Evolutionary conservation across 2,113 vertebrate species (phyloP).

Genomic region (Myotis lucifugus): DNA sequence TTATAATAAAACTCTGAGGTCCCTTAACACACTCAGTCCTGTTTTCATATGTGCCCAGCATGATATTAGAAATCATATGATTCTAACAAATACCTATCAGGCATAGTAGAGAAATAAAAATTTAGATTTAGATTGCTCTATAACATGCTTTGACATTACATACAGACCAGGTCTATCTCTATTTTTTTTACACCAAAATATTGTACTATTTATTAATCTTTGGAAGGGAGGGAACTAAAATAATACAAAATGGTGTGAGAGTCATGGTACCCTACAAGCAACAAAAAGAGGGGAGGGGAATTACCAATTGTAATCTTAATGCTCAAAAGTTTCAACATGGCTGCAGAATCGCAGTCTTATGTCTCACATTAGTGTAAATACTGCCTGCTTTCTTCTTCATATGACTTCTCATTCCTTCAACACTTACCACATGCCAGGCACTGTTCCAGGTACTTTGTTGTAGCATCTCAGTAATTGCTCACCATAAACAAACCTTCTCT

Average conservation of each 20-base stretch:
- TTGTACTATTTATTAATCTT: conserved; percentile 37
- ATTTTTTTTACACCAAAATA: not conserved
- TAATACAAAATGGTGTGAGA: conserved; percentile 40
- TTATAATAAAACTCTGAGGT: not conserved
- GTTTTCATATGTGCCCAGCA: not conserved
- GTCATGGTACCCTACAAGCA: conserved; percentile 24
- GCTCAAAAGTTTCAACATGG: conserved; percentile 4
- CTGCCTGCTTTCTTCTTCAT: conserved; percentile 21
- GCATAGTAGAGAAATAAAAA: conserved; percentile 8
- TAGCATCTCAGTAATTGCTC: conserved; percentile 32
- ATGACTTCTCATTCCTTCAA: conserved; percentile 48
- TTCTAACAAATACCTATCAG: conserved; percentile 2
- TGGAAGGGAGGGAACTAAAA: not conserved
- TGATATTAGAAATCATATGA: not conserved
- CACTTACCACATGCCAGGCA: conserved; percentile 30
- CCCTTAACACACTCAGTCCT: not conserved
- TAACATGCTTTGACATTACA: not conserved
- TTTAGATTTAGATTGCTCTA: not conserved
- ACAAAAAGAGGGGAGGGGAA: not conserved
- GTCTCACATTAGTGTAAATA: not conserved
- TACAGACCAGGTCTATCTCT: not conserved
- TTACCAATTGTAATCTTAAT: conserved; percentile 40
- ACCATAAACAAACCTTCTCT: conserved; percentile 7
- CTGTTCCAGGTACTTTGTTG: conserved; percentile 32
- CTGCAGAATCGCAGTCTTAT: not conserved